These are phyloP conservation scores for Heliocidaris erythrogramma DNA, from an alignment of 35 echinoderm and acorn worm species.

Conservation along the genomic window DNA sequence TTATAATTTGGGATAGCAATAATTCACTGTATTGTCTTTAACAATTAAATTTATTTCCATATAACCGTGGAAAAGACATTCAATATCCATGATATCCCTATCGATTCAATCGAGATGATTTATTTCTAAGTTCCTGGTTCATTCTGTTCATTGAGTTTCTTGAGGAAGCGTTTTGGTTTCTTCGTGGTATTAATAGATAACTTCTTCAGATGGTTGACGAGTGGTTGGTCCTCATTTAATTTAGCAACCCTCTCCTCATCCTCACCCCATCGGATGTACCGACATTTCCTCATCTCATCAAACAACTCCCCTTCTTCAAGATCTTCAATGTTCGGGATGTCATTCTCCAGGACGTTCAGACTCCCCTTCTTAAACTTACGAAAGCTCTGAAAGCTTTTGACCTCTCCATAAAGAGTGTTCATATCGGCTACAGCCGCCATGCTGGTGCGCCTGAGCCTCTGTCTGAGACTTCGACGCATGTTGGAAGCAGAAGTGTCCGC, in stretches of 20 bases:
- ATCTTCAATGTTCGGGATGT: conserved; percentile 48
- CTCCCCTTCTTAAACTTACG: conserved; percentile 46
- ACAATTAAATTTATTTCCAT: no score
- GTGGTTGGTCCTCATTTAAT: conserved; percentile 65
- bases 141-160: conserved; percentile 39
- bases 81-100: not conserved
- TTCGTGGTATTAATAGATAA: conserved; percentile 13
- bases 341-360: conserved; percentile 35
- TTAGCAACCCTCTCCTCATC: conserved; percentile 60
- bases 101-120: not conserved
- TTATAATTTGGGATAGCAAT: no score
- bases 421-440: conserved; percentile 38
- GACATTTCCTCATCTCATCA: conserved; percentile 74
- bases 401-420: conserved; percentile 59
- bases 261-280: conserved; percentile 73
- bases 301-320: conserved; percentile 75
- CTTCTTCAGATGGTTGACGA: conserved; percentile 57
- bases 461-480: not conserved
- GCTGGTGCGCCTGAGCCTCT: conserved; percentile 33
- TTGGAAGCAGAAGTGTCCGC: conserved; percentile 46
- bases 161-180: conserved; percentile 4
- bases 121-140: not conserved
- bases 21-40: no score
- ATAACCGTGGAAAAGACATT: no score
- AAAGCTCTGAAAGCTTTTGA: conserved; percentile 50